Base-by-base conservation (phyloP, 1,140 invertebrate species). In the Luehdorfia chinensis region DNA sequence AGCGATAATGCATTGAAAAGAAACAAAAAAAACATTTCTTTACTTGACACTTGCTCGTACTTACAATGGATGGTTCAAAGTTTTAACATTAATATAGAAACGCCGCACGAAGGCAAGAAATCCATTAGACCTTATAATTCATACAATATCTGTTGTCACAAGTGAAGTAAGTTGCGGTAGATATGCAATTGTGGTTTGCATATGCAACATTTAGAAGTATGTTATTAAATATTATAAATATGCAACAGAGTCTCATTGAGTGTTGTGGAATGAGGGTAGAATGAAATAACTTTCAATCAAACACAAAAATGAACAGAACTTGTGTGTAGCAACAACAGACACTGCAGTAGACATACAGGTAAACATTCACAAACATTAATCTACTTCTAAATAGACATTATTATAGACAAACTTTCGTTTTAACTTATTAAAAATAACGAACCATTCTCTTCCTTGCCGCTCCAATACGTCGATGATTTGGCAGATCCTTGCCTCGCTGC, bases 401-500 rank as follows among this genome's bases (percentile, higher is more conserved):
- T 58, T 52, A 62, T 50, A 32, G 39, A 64, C 57, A 61, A 52
- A 63, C 41, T 48, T 27, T 13, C 2, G 4, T 12, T 31, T 31
- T 31, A 11, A 12, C 4, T 12, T 14, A 31, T 12, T 31, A 31
- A 66, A 62, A 65, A 59, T 1, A 71, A 85, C 80, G 76, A 79
- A 85, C 80, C 80, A 36, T 79, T 85, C 39, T 83, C 80, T 79
- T 85, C 80, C 68, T 85, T 85, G 41, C 77, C 77, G 63, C 75
- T 85, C 80, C 80, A 85, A 57, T 85, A 85, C 18, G 70, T 75
- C 1, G 80, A 72, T 2, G 66, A 80, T 47, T 85, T 85, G 5
- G 75, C 71, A 1, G 78, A 85, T 68, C 80, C 80, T 63, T 85
- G 78, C 63, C 76, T 77, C 33, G 81, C 81, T 85, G 81, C 81